Conservation (phyloP, 1,140 invertebrate species). For the Phymastichus coffea region DNA sequence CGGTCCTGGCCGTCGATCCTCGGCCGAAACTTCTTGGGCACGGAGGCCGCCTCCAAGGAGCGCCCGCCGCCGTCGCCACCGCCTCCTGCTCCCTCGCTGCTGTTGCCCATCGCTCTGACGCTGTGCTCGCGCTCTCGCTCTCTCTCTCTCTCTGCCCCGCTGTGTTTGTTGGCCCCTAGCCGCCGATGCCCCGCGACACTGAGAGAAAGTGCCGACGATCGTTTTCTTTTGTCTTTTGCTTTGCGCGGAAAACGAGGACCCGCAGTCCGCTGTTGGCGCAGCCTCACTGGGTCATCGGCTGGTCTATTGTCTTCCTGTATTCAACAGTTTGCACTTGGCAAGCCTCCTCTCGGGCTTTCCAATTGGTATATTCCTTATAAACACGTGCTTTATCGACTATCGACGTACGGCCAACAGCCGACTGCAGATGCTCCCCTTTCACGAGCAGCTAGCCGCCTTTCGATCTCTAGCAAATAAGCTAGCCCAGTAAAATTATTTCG, state of each 20-base stretch:
- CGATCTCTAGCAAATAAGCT: no score
- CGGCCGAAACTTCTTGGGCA: constrained; percentile 41
- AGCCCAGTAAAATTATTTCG: no score
- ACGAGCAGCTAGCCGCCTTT: no score
- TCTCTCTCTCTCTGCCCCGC: not conserved
- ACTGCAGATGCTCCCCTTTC: no score
- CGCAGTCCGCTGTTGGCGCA: not conserved
- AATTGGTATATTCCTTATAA: no score
- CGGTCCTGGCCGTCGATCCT: constrained; percentile 13
- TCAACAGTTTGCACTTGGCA: no score
- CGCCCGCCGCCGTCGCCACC: constrained; percentile 6
- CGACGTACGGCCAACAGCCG: no score
- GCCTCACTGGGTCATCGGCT: not conserved
- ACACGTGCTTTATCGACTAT: no score
- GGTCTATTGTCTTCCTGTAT: not conserved
- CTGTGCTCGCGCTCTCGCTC: constrained; percentile 3
- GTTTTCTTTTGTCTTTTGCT: not conserved
- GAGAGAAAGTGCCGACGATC: not conserved
- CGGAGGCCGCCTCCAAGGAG: constrained; percentile 28
- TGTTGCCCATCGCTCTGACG: constrained; percentile 14
- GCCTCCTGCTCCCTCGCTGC: constrained; percentile 10
- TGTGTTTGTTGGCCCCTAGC: not conserved
- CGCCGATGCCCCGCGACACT: not conserved
- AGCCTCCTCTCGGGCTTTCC: no score
- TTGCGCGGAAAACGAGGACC: not conserved